Conservation (phyloP, 2,113 vertebrate genomes). For the Micronycteris hirsuta region DNA sequence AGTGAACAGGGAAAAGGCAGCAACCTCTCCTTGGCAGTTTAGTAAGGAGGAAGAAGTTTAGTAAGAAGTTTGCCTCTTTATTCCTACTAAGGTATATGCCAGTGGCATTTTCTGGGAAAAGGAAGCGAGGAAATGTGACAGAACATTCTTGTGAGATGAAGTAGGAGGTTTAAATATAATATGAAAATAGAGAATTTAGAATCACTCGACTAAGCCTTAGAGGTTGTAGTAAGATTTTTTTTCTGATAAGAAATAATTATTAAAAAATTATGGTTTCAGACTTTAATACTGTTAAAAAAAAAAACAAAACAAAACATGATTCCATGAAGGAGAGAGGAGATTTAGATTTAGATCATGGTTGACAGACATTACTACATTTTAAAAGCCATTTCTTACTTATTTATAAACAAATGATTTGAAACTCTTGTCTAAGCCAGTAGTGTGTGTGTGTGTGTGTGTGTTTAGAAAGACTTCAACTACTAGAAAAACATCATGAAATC, state of each 20-base stretch:
- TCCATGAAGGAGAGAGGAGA: neutral
- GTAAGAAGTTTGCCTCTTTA: neutral
- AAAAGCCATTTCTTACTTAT: neutral
- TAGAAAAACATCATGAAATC: neutral
- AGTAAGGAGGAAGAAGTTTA: no score
- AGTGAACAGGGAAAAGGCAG: neutral
- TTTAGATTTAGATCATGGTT: neutral
- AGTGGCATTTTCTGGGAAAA: neutral
- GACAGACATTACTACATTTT: neutral
- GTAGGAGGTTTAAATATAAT: neutral
- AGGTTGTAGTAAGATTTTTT: neutral
- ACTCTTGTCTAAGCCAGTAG: neutral
- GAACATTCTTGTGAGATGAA: neutral
- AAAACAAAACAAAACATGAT: neutral
- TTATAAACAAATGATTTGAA: neutral
- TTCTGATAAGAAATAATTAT: neutral
- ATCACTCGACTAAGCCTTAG: neutral
- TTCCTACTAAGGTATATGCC: neutral
- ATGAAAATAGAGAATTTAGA: neutral
- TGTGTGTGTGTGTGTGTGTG: neutral
- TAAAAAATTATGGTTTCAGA: neutral
- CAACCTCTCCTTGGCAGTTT: neutral
- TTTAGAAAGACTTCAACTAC: neutral
- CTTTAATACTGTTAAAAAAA: neutral
- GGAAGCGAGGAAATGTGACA: neutral